Evolutionary conservation across 2,797 vertebrate species (phyloP).

Genomic region (Microctenopoma stevenorrisi): DNA sequence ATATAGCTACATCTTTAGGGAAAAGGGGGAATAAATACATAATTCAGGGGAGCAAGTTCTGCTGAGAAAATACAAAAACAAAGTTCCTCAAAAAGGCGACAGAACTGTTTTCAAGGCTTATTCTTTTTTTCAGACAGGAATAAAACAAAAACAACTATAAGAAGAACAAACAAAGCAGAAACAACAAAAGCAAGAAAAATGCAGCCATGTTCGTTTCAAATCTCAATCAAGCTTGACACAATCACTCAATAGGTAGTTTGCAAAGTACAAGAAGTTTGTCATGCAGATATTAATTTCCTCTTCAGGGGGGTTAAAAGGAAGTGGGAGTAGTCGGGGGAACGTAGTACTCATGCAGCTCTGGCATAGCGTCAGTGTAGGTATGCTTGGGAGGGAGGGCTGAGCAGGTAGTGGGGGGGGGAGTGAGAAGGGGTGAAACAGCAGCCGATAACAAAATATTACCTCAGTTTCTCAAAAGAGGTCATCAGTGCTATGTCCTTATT

Average conservation of each 20-base stretch:
- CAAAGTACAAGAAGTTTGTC: constrained; percentile 93
- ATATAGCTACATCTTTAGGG: constrained; percentile 87
- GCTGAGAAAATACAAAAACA: constrained; percentile 88
- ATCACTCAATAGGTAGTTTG: constrained; percentile 98
- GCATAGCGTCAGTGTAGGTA: constrained; percentile 89
- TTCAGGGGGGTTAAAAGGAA: constrained; percentile 84
- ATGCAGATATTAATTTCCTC: constrained; percentile 93
- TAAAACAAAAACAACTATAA: constrained; percentile 84
- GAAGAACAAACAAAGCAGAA: constrained; percentile 88
- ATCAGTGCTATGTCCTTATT: constrained; percentile 96
- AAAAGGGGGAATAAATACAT: constrained; percentile 80
- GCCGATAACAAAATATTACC: constrained; percentile 99
- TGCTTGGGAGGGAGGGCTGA: constrained; percentile 89
- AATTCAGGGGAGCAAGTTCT: constrained; percentile 83
- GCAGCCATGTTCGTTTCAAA: constrained; percentile 94
- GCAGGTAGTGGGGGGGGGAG: constrained; percentile 87
- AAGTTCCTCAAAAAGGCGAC: constrained; percentile 85
- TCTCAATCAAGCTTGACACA: constrained; percentile 96
- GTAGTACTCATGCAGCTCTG: constrained; percentile 97
- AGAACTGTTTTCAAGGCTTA: constrained; percentile 84
- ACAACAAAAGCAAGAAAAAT: constrained; percentile 95
- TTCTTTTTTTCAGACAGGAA: constrained; percentile 86
- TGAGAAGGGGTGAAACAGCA: constrained; percentile 90
- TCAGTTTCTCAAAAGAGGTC: constrained; percentile 99
- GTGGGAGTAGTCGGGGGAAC: constrained; percentile 84